Evolutionary conservation across 2,888 invertebrate species (phyloP).

Genomic region (Tenthredo amoena): DNA sequence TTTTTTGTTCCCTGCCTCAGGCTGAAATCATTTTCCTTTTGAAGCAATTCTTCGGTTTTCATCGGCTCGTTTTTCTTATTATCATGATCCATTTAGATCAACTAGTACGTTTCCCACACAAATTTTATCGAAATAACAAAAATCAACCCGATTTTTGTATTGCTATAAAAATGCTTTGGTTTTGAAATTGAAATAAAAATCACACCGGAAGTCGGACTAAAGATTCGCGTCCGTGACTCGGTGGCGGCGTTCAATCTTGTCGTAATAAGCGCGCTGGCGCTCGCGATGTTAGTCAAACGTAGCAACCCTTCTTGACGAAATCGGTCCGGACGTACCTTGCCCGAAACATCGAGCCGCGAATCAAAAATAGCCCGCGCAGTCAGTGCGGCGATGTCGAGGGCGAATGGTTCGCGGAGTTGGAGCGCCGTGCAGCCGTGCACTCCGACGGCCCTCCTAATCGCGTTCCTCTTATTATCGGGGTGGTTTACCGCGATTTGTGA

Average conservation of each 20-base stretch:
- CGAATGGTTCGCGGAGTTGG: slow-evolving; percentile 74
- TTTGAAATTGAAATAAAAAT: neutral
- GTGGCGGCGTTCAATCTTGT: neutral
- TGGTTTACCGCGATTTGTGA: slow-evolving; percentile 62
- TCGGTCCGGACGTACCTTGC: slow-evolving; percentile 28
- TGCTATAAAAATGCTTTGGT: too few relatives aligned
- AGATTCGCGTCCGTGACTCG: neutral
- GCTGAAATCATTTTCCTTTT: too few relatives aligned
- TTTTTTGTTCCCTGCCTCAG: too few relatives aligned
- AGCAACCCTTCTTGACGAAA: slow-evolving; percentile 30
- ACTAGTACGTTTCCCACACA: too few relatives aligned
- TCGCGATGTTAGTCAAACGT: slow-evolving; percentile 16
- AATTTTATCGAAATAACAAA: too few relatives aligned
- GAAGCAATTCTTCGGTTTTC: too few relatives aligned
- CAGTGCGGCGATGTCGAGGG: slow-evolving; percentile 78
- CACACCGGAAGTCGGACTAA: neutral
- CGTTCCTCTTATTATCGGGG: slow-evolving; percentile 65
- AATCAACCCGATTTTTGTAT: too few relatives aligned
- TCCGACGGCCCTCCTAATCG: slow-evolving; percentile 61
- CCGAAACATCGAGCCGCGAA: slow-evolving; percentile 59
- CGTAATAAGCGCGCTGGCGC: neutral
- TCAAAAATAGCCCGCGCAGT: slow-evolving; percentile 76
- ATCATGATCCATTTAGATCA: too few relatives aligned
- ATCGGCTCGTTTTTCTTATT: too few relatives aligned
- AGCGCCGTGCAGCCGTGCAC: slow-evolving; percentile 61